Base-by-base conservation (phyloP, 2,888 invertebrate species). In the Lithophane socia region DNA sequence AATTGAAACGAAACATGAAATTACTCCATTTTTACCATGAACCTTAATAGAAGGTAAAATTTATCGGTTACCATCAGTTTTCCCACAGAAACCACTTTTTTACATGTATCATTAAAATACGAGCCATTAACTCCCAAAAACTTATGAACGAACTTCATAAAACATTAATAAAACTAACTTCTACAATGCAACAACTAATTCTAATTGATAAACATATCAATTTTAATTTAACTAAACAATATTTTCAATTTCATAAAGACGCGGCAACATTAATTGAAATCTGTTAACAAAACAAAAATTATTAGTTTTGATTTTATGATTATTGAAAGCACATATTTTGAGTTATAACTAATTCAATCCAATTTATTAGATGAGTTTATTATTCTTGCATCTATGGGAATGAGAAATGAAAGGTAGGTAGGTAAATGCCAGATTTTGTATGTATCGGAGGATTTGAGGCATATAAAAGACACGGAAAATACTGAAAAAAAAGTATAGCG, bases 231-330 rank as follows among this genome's bases (percentile, higher is more conserved):
- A 75, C 42, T 54, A 67, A 79, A 74, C 72, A 76, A 52, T 67
- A 49, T 69, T 65, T 77, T 76, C 54, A 64, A 84, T 77, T 79
- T 75, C 72, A 79, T 83, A 61, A 66, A 86, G 79, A 75, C 63
- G 37, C 56, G 58, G 44, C 9, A 12, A 44, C 52, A 63, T 71
- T 83, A 71, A 83, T 76, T 52, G 61, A 79, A 71, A 21, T 60
- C n/a, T 44, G 64, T 71, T 60, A 68, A 84, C 79, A 85, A 84
- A 76, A 78, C 49, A 29, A 67, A 73, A 87, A 75, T 74, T 29
- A 47, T 61, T 54, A 0, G 29, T 68, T 60, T 64, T 24, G 24
- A 44, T 65, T 77, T 85, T 76, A 80, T n/a, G 72, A 77, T 75
- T 21, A 79, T 73, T 76, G 67, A 65, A 67, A 54, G 65, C 58